Evolutionary conservation across 2,113 vertebrate species (phyloP), one percentile per base, ranked within the genome.

Genomic region (Monarcha castaneiventris): DNA sequence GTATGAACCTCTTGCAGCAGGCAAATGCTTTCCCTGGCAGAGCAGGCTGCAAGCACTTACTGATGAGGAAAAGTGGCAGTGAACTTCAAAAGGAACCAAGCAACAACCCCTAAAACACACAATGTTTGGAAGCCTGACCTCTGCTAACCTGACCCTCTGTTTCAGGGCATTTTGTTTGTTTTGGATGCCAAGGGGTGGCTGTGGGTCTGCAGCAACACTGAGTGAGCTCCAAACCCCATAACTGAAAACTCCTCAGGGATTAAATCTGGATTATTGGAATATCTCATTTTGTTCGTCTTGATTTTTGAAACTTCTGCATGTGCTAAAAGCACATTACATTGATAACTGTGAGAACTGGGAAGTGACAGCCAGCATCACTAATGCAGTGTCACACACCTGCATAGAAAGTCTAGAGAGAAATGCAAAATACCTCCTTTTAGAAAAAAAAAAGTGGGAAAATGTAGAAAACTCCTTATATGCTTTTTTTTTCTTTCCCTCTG

Each of bases 31-130:
- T 79, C 51, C 9, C 39, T 80, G 51, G 48, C 62, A 33, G 49
- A 39, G 20, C 67, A 76, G 33, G 25, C 46, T 80, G 43, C 75
- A 72, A 86, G 51, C 39, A 33, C 59, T 79, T 58, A 33, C 39
- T 79, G 71, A 35, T 78, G 66, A 76, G 63, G 61, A 52, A 83
- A 76, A 92, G 44, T 81, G 80, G 69, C 91, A 92, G 23, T 91
- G 91, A 95, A 86, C 72, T 95, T 96, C 64, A 59, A 88, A 95
- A 87, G 75, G 71, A 91, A 15, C 43, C 63, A 56, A 58, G 49
- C 23, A 49, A 41, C 46, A 89, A 11, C 23, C 11, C 51, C 67
- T 76, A 35, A 88, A 90, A 8, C 58, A 64, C 81, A 43, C n/a
- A 18, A 1, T 25, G 39, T 93, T 88, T 75, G 69, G 51, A 68